Evolutionary conservation across 2,113 vertebrate genomes (phyloP).

Genomic region (Prunella himalayana): DNA sequence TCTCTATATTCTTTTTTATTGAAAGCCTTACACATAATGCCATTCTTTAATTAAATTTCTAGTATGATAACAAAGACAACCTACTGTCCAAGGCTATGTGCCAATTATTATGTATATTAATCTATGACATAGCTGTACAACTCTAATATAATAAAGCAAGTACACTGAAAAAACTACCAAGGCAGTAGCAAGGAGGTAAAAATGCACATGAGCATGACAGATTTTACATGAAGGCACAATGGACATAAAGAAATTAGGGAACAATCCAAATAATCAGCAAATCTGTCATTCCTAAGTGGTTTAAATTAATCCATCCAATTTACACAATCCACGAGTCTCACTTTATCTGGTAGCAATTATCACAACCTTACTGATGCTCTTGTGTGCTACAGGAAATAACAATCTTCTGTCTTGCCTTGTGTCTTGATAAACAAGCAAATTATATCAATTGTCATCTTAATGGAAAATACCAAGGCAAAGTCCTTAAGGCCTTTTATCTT

Average conservation of each 20-base stretch:
- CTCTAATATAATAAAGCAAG: neutral
- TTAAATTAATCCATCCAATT: neutral
- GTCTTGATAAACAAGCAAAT: conserved; percentile 22
- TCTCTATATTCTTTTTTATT: neutral
- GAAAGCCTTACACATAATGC: neutral
- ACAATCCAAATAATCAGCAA: neutral
- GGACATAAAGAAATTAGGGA: neutral
- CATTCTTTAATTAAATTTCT: neutral
- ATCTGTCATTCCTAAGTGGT: neutral
- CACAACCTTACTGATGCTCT: neutral
- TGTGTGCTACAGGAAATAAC: neutral
- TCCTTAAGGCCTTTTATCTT: neutral
- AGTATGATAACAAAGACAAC: neutral
- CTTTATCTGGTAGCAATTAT: neutral
- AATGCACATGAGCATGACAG: neutral
- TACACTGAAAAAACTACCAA: neutral
- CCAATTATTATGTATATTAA: neutral
- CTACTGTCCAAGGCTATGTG: neutral
- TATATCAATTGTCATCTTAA: neutral
- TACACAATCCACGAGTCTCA: neutral
- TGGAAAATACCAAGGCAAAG: neutral
- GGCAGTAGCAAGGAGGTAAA: neutral
- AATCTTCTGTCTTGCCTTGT: neutral
- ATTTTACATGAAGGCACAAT: neutral
- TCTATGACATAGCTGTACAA: neutral